Evolutionary conservation across 2,888 invertebrate species (phyloP).

Genomic region (Oscheius sp.): DNA sequence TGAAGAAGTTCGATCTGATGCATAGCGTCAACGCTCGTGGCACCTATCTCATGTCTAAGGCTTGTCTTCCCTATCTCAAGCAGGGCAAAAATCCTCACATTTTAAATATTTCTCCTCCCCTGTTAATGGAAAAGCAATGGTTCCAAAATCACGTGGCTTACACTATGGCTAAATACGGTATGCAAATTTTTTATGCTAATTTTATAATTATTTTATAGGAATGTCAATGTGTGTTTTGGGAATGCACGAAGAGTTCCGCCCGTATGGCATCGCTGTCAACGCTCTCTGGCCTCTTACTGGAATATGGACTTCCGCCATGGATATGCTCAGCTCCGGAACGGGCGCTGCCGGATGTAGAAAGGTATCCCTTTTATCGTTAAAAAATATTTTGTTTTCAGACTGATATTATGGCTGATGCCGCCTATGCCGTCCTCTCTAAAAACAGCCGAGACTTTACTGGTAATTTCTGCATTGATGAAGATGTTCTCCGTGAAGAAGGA

Average conservation of each 20-base stretch:
- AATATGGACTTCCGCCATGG: conserved; percentile 84
- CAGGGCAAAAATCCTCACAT: conserved; percentile 90
- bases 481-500: conserved; percentile 84
- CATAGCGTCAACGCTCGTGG: conserved; percentile 92
- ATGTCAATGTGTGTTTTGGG: conserved; percentile 91
- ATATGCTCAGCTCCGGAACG: conserved; percentile 75
- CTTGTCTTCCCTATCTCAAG: conserved; percentile 87
- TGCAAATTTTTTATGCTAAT: conserved; percentile 47
- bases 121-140: conserved; percentile 84
- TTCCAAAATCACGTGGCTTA: conserved; percentile 83
- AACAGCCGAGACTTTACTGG: conserved; percentile 85
- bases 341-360: conserved; percentile 75
- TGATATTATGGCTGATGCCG: conserved; percentile 80
- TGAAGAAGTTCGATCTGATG: conserved; percentile 98
- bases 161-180: conserved; percentile 94
- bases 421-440: conserved; percentile 84
- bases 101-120: conserved; percentile 91
- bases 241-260: conserved; percentile 92
- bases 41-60: conserved; percentile 92
- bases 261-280: conserved; percentile 88
- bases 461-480: conserved; percentile 92
- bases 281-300: conserved; percentile 88
- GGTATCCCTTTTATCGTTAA: neutral
- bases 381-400: conserved; percentile 36
- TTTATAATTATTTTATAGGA: conserved; percentile 74